These are phyloP conservation scores for Molossus molossus DNA, from an alignment of 2,797 vertebrate genomes.

Conservation along the genomic window DNA sequence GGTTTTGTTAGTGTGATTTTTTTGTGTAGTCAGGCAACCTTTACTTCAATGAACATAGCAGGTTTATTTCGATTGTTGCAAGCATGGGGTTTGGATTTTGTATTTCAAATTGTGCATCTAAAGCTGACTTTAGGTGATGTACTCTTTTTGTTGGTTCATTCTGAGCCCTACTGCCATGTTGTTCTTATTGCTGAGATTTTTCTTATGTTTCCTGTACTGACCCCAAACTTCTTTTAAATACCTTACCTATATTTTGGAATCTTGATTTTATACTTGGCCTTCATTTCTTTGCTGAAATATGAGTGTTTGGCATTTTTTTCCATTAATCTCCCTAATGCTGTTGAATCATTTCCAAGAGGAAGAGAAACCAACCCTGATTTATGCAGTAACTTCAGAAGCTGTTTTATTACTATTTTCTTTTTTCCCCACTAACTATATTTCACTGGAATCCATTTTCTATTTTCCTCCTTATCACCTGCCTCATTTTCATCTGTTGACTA, in stretches of 20 bases:
- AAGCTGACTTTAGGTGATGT: too few relatives aligned
- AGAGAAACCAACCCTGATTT: background rate
- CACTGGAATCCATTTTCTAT: background rate
- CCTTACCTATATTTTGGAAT: background rate
- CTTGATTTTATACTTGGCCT: background rate
- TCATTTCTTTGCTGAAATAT: background rate
- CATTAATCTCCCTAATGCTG: background rate
- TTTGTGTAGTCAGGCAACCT: background rate
- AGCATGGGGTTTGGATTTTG: background rate
- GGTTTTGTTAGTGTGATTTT: background rate
- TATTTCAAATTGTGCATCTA: too few relatives aligned
- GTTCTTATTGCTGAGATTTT: background rate
- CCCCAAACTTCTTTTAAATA: background rate
- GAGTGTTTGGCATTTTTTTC: background rate
- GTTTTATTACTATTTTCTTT: background rate
- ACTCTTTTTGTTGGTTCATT: background rate
- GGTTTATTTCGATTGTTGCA: background rate
- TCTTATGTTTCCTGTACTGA: background rate
- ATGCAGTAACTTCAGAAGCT: background rate
- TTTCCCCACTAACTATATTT: background rate
- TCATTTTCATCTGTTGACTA: background rate
- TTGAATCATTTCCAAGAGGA: background rate
- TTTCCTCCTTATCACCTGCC: background rate
- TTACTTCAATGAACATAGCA: background rate
- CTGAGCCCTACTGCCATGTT: background rate